phyloP scores from a whole-genome alignment of 2,888 invertebrate species.

The Dynastes hyllus region DNA sequence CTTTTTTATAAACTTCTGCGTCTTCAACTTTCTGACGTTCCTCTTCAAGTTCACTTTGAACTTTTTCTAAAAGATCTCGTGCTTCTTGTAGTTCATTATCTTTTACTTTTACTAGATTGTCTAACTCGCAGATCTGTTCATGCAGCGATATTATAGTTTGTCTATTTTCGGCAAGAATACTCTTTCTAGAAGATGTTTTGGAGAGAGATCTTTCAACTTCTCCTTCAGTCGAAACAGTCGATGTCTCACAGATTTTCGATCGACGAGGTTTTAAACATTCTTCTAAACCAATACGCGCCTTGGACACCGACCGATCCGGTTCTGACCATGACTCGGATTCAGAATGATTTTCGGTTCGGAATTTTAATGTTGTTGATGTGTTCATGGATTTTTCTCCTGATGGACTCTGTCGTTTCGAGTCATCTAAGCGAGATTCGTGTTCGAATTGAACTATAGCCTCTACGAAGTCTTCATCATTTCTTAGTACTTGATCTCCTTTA shows the following conservation, averaged over 20 bases:
- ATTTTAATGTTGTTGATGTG: slow-evolving; percentile 62
- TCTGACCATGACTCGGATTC: slow-evolving; percentile 93
- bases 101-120: slow-evolving; percentile 68
- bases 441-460: slow-evolving; percentile 55
- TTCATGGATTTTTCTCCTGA: slow-evolving; percentile 55
- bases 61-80: slow-evolving; percentile 41
- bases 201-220: slow-evolving; percentile 56
- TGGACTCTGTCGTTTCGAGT: slow-evolving; percentile 42
- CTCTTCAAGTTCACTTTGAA: slow-evolving; percentile 6
- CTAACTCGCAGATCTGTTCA: slow-evolving; percentile 71
- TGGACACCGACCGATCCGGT: slow-evolving; percentile 87
- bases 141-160: slow-evolving; percentile 64
- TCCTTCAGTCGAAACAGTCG: slow-evolving; percentile 65
- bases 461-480: slow-evolving; percentile 57
- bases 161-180: slow-evolving; percentile 59
- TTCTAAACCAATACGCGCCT: slow-evolving; percentile 84
- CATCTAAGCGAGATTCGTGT: slow-evolving; percentile 46
- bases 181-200: slow-evolving; percentile 56
- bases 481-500: slow-evolving; percentile 55
- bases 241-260: slow-evolving; percentile 47
- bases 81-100: slow-evolving; percentile 68
- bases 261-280: slow-evolving; percentile 59
- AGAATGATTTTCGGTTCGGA: slow-evolving; percentile 69
- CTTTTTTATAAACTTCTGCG: slow-evolving; percentile 56
- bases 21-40: slow-evolving; percentile 51